Conservation (phyloP, 2,888 invertebrate species). For the Acanthopleura granulata region DNA sequence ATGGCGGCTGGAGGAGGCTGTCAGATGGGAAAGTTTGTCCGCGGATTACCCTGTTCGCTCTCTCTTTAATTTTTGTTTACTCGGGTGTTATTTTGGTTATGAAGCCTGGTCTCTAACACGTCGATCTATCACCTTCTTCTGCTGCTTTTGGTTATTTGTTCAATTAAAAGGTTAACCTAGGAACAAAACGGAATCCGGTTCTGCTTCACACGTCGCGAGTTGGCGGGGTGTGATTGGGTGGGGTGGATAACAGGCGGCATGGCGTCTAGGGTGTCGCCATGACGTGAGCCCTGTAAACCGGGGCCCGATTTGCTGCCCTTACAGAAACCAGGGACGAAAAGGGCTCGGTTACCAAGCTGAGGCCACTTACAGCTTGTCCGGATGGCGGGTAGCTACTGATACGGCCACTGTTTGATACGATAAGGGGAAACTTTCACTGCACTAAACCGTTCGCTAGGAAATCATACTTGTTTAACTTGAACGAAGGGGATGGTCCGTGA, state of each 20-base stretch:
- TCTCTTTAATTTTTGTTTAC: slow-evolving; percentile 14
- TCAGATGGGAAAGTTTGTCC: slow-evolving; percentile 5
- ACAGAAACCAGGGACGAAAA: too few relatives aligned
- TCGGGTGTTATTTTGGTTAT: slow-evolving; percentile 14
- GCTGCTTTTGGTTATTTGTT: background rate
- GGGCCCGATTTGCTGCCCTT: too few relatives aligned
- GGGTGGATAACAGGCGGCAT: background rate
- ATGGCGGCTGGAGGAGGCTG: background rate
- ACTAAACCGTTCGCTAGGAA: too few relatives aligned
- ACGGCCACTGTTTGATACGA: too few relatives aligned
- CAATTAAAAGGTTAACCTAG: slow-evolving; percentile 16
- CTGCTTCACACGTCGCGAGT: background rate
- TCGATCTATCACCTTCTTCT: background rate
- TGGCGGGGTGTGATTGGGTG: slow-evolving; percentile 6
- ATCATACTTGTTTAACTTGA: too few relatives aligned
- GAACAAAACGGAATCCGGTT: slow-evolving; percentile 8
- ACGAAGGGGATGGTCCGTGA: too few relatives aligned
- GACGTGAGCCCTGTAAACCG: background rate
- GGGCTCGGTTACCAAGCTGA: too few relatives aligned
- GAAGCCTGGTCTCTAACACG: slow-evolving; percentile 11
- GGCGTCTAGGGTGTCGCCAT: background rate
- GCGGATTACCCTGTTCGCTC: slow-evolving; percentile 1
- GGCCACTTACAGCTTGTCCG: too few relatives aligned
- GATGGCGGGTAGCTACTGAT: too few relatives aligned
- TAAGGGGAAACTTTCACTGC: too few relatives aligned